Evolutionary conservation across 2,113 vertebrate species (phyloP).

Genomic region (Percina caprodes): DNA sequence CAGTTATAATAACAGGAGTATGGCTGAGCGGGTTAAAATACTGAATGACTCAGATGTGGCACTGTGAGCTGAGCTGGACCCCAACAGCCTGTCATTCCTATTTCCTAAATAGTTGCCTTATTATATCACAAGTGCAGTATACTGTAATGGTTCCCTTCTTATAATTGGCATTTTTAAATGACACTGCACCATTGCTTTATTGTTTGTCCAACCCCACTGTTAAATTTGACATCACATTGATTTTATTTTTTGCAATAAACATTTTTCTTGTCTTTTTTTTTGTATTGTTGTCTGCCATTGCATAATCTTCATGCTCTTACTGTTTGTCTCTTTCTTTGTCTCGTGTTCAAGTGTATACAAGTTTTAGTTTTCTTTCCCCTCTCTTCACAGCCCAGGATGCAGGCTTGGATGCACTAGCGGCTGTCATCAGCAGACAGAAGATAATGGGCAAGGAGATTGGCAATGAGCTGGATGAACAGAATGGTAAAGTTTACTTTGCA

Average conservation of each 20-base stretch:
- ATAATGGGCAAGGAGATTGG: constrained; percentile 98
- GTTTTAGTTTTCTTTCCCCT: constrained; percentile 10
- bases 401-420: constrained; percentile 92
- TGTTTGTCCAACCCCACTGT: constrained; percentile 10
- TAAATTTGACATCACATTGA: neutral
- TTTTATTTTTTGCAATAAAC: neutral
- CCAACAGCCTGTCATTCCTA: constrained; percentile 43
- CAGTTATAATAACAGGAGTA: constrained; percentile 52
- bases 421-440: constrained; percentile 94
- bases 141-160: constrained; percentile 47
- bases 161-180: constrained; percentile 26
- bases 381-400: constrained; percentile 91
- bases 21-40: constrained; percentile 47
- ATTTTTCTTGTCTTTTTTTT: neutral
- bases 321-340: neutral
- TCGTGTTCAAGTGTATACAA: neutral
- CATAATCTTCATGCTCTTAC: neutral
- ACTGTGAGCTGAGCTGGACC: constrained; percentile 44
- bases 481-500: constrained; percentile 85
- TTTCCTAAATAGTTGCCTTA: constrained; percentile 52
- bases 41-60: constrained; percentile 56
- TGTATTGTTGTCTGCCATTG: neutral
- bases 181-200: constrained; percentile 9
- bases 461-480: constrained; percentile 96
- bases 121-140: constrained; percentile 47